Base-by-base conservation (phyloP, 2,888 invertebrate species). In the Philonicus albiceps region DNA sequence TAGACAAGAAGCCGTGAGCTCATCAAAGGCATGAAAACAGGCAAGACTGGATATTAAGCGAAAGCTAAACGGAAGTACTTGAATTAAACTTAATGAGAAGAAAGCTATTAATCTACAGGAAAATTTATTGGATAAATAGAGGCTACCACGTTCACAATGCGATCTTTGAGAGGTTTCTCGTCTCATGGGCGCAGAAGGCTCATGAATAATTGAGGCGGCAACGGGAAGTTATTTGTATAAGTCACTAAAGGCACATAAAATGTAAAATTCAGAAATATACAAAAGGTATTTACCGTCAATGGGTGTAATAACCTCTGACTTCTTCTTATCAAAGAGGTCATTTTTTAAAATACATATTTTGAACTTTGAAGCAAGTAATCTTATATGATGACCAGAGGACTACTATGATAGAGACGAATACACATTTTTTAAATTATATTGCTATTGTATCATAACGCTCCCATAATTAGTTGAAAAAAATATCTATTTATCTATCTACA, bases 61-160 rank as follows among this genome's bases (percentile, higher is more conserved):
- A 22, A 78, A 80, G 86, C 53, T 86, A 22, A 85, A 87, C 86
- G 86, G 73, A 87, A 87, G 87, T 86, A 87, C 85, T 87, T 87
- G 87, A 87, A 87, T 87, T 86, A 87, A 87, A 81, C 87, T 87
- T 87, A 87, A 87, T 87, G 87, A 87, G 87, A 78, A 87, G 87
- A 87, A 87, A 87, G 86, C 85, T 86, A 87, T 87, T 86, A 87
- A 87, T 87, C 87, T 87, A 86, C 78, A 49, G 86, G 83, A 75
- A 87, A 87, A 87, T 87, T 87, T 87, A 87, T 87, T 87, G 87
- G 87, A 81, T 87, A 87, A 87, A 87, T 87, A 87, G 64, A 64
- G 64, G 64, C 64, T 78, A 73, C 87, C 78, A 34, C 31, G 34
- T 75, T 37, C 31, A n/a, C 30, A 22, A 16, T 75, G 34, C 75